A percentile compares a stretch with the other conserved stretches of the same genome.
Conservation (phyloP, 2,113 vertebrate species). For the Takifugu bimaculatus region DNA sequence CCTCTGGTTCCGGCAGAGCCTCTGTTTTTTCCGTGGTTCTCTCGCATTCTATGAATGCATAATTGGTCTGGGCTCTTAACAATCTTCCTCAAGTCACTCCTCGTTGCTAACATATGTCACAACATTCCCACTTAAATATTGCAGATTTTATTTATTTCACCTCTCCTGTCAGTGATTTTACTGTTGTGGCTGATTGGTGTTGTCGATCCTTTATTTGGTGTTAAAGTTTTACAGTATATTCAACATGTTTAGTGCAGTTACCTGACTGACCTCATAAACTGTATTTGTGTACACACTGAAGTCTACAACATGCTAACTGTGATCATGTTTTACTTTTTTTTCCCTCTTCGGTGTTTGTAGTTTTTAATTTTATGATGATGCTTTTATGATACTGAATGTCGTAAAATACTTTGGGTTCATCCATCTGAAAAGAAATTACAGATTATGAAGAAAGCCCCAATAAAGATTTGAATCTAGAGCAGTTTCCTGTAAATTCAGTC, state of each 20-base stretch:
- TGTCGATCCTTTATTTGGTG: not conserved
- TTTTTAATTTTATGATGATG: slow-evolving; percentile 15
- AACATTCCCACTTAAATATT: no score
- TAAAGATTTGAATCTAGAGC: slow-evolving; percentile 30
- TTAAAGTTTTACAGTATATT: not conserved
- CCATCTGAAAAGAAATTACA: slow-evolving; percentile 12
- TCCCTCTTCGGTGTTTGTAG: not conserved
- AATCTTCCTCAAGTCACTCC: no score
- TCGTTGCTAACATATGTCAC: no score
- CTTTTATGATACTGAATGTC: not conserved
- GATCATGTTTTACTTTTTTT: not conserved
- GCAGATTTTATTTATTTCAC: no score
- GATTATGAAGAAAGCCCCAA: slow-evolving; percentile 43
- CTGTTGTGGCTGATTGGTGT: not conserved
- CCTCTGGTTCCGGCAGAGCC: no score
- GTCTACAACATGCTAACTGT: not conserved
- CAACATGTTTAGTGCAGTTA: slow-evolving; percentile 1
- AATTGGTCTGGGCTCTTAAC: no score
- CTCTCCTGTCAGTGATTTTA: not conserved
- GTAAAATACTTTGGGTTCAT: slow-evolving; percentile 22
- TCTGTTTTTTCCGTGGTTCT: no score
- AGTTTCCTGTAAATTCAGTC: not conserved
- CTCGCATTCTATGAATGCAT: no score
- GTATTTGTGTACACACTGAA: slow-evolving; percentile 6
- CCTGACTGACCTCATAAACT: slow-evolving; percentile 3